phyloP scores from a whole-genome alignment of 2,113 vertebrate species.

The Stictonetta naevosa region DNA sequence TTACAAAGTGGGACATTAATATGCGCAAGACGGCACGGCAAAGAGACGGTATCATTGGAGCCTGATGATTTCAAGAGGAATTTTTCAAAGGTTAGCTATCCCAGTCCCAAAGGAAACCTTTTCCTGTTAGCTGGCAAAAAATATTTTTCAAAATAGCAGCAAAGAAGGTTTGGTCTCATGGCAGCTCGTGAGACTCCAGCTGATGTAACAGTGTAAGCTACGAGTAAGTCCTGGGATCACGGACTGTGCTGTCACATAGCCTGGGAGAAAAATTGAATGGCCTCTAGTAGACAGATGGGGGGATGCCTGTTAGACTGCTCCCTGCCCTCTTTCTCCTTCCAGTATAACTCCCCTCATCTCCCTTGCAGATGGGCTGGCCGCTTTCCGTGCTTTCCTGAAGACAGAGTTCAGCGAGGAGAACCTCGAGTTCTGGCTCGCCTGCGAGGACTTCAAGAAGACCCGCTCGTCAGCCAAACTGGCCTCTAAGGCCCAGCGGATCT shows the following conservation, averaged over 20 bases:
- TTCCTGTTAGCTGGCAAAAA: not conserved
- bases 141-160: not conserved
- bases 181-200: not conserved
- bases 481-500: slow-evolving; percentile 91
- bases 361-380: slow-evolving; percentile 88
- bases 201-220: not conserved
- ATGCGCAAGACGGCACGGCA: not conserved
- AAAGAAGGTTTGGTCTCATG: not conserved
- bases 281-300: not conserved
- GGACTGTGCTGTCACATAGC: not conserved
- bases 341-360: not conserved
- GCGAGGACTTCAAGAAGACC: slow-evolving; percentile 92
- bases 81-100: not conserved
- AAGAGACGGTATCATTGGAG: not conserved
- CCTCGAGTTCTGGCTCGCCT: slow-evolving; percentile 96
- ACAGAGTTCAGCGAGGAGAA: slow-evolving; percentile 98
- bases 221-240: fast-evolving
- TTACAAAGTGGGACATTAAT: not conserved
- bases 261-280: not conserved
- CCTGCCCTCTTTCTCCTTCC: not conserved
- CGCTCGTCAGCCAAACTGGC: slow-evolving; percentile 83
- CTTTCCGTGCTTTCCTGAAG: slow-evolving; percentile 92
- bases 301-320: not conserved
- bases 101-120: not conserved
- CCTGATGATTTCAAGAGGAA: not conserved